Evolutionary conservation across 2,113 vertebrate species (phyloP).

Genomic region (Tenrec ecaudatus): DNA sequence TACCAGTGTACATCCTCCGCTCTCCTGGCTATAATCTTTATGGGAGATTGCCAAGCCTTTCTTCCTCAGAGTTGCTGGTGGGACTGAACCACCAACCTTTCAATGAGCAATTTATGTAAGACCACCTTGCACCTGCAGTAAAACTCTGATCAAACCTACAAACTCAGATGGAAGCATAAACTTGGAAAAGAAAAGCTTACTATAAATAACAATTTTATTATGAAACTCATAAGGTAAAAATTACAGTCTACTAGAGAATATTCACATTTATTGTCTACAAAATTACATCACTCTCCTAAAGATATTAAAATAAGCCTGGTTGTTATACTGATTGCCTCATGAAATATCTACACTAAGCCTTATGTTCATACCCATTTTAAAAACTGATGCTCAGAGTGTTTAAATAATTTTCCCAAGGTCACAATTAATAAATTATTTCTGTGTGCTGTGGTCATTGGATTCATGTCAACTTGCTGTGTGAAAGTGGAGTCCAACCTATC

Average conservation of each 20-base stretch:
- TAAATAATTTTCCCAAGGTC: not conserved
- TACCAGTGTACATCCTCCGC: too few species aligned
- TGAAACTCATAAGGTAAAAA: conserved; percentile 49
- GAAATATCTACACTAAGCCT: not conserved
- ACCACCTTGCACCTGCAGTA: not conserved
- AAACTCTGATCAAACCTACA: conserved; percentile 16
- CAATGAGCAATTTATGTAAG: not conserved
- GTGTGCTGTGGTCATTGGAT: not conserved
- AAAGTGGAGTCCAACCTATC: too few species aligned
- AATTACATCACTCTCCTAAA: not conserved
- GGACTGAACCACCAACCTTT: not conserved
- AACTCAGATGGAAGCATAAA: conserved; percentile 26
- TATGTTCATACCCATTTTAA: not conserved
- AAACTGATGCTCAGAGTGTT: not conserved
- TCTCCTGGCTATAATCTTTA: not conserved
- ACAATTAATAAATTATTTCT: not conserved
- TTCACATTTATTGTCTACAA: not conserved
- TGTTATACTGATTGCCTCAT: not conserved
- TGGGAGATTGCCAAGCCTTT: not conserved
- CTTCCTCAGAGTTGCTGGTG: not conserved
- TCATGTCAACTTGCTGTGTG: not conserved
- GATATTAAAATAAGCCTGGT: not conserved
- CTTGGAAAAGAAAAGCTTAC: not conserved
- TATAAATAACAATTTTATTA: not conserved
- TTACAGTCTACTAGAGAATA: not conserved